phyloP scores from a whole-genome alignment of 2,113 vertebrate species.

The Callopanchax toddi region DNA sequence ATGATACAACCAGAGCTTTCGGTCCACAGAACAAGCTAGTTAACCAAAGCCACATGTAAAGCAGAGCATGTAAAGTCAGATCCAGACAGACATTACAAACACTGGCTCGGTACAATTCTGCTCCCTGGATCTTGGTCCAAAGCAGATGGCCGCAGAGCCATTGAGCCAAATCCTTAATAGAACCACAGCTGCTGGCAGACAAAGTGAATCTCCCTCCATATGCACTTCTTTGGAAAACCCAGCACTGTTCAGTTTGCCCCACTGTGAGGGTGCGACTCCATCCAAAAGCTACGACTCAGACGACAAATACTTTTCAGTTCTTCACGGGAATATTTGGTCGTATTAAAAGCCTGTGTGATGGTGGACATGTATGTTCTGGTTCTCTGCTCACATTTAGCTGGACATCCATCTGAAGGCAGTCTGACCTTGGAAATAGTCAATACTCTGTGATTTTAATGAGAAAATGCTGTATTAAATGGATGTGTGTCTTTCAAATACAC shows the following conservation, averaged over 20 bases:
- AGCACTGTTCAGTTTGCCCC: conserved; percentile 42
- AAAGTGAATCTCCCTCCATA: conserved; percentile 79
- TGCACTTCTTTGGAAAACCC: conserved; percentile 67
- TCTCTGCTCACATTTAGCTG: neutral
- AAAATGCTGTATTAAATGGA: neutral
- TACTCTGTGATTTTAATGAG: too few relatives aligned
- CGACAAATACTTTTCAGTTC: neutral
- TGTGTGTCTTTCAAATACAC: neutral
- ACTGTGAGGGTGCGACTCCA: conserved; percentile 37
- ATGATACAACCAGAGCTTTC: neutral
- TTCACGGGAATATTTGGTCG: conserved; percentile 36
- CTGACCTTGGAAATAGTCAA: too few relatives aligned
- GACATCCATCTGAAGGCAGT: neutral
- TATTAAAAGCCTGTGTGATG: conserved; percentile 26
- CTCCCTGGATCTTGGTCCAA: conserved; percentile 63
- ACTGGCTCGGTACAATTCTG: conserved; percentile 29
- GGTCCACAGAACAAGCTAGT: too few relatives aligned
- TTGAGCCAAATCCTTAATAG: conserved; percentile 74
- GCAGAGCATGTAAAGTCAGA: conserved; percentile 28
- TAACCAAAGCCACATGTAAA: neutral
- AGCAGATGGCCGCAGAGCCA: conserved; percentile 73
- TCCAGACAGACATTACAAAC: conserved; percentile 52
- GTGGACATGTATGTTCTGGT: conserved; percentile 5
- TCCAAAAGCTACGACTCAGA: conserved; percentile 45
- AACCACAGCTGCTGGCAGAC: conserved; percentile 77